A percentile compares a stretch with the other conserved stretches of the same genome.
phyloP scores from a whole-genome alignment of 2,113 vertebrate species.

The Lophotis ruficrista region DNA sequence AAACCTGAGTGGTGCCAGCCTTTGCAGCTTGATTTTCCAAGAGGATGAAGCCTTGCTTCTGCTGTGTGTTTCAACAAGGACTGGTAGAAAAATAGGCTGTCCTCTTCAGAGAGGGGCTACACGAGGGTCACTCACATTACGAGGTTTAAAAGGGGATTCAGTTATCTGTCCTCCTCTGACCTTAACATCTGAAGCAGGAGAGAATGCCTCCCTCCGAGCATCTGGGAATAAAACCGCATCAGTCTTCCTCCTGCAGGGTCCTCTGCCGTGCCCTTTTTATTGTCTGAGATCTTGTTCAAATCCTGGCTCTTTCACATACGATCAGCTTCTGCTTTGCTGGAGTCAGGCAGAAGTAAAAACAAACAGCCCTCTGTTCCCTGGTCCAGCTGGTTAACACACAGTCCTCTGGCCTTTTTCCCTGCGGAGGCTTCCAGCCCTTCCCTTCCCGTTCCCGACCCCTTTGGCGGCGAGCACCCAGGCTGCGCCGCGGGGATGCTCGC shows the following conservation, averaged over 20 bases:
- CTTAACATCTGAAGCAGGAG: not conserved
- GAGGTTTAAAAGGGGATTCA: not conserved
- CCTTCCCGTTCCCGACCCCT: not conserved
- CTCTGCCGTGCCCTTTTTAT: slow-evolving; percentile 32
- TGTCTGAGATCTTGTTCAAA: slow-evolving; percentile 32
- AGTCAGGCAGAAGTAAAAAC: not conserved
- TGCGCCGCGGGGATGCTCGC: not conserved
- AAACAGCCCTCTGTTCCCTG: not conserved
- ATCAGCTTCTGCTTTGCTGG: slow-evolving; percentile 45
- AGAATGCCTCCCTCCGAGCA: not conserved
- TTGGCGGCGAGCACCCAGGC: not conserved
- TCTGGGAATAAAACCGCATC: not conserved
- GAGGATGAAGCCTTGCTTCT: not conserved
- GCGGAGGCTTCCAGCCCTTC: not conserved
- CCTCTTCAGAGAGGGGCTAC: not conserved
- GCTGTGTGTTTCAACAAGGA: rapidly evolving
- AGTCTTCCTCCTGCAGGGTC: not conserved
- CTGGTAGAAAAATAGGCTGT: rapidly evolving
- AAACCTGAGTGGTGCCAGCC: not conserved
- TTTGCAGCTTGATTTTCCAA: not conserved
- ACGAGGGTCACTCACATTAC: not conserved
- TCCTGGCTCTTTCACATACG: not conserved
- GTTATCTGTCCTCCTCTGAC: slow-evolving; percentile 14
- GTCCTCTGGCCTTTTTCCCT: not conserved
- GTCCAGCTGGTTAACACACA: rapidly evolving